Base-by-base conservation (phyloP, 2,797 vertebrate genomes). In the Bovichtus diacanthus region DNA sequence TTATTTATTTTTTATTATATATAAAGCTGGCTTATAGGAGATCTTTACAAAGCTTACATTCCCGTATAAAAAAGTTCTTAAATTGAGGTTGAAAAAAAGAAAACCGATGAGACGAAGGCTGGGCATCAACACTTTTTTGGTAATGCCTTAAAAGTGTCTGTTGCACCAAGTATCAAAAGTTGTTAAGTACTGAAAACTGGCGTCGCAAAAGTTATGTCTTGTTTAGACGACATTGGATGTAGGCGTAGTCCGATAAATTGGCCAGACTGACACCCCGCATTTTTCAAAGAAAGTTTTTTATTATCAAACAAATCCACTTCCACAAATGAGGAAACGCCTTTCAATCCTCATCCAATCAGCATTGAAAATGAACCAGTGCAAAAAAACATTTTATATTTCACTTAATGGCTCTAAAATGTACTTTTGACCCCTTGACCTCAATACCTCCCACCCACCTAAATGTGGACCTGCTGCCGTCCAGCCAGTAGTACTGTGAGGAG, bases 401-500 rank as follows among this genome's bases (percentile, higher is more conserved):
- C 25, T 44, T 41, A 1, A 65, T 12, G 46, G 9, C 25, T 39
- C 5, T 56, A 11, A 73, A 53, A 59, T 34, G 19, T 15, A n/a
- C 12, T 18, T 58, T 76, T 43, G 21, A 34, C 31, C 50, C 3
- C 3, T 36, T 49, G 13, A 44, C 44, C 5, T 53, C 13, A 2
- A 16, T 3, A 54, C 5, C 7, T 29, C 18, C 19, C 55, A 64
- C 85, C 18, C 15, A 95, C 95, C 95, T 95, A 47, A 95, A 96
- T 2, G 84, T 82, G 9, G 95, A 93, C 0, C 72, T 82, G 89
- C 96, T 97, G 72, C 96, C 96, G 3, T 99, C 98, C 2, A 95
- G 81, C 98, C 98, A 99, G 67, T 92, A 92, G 86, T 99, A 99
- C 63, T 96, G 94, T 16, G 84, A 82, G 15, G 94, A 91, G 70